phyloP scores from a whole-genome alignment of 1,140 invertebrate species.

The Tetramorium parvispinum region DNA sequence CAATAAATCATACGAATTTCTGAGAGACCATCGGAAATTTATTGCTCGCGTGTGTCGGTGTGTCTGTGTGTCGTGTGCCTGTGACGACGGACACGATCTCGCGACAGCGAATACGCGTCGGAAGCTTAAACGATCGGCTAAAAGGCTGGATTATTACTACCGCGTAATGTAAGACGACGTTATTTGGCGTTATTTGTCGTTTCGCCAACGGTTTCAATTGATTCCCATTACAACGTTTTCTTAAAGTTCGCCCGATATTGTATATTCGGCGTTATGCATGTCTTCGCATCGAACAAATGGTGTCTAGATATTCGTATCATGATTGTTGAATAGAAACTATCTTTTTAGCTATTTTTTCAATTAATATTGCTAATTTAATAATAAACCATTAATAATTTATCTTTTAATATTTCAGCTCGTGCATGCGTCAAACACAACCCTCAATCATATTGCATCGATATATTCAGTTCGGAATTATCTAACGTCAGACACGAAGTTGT shows the following conservation, averaged over 20 bases:
- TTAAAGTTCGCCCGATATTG: background rate
- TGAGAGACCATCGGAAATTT: constrained; percentile 25
- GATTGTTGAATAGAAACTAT: background rate
- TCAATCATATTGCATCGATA: background rate
- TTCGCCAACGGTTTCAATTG: background rate
- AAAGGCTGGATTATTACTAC: background rate
- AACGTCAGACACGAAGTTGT: background rate
- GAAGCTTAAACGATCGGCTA: constrained; percentile 21
- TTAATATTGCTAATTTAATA: background rate
- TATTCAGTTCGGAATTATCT: background rate
- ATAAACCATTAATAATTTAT: background rate
- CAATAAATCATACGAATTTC: constrained; percentile 41
- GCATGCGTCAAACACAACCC: background rate
- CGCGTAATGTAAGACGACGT: constrained; percentile 14
- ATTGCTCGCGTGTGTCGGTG: constrained; percentile 8
- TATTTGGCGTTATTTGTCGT: constrained; percentile 23
- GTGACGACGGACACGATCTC: constrained; percentile 4
- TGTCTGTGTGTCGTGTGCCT: background rate
- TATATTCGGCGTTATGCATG: background rate
- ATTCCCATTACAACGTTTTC: background rate
- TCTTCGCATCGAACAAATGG: background rate
- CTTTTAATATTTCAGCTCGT: background rate
- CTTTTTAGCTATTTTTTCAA: background rate
- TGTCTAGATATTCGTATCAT: background rate
- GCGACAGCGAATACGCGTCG: background rate